Evolutionary conservation across 2,888 invertebrate genomes (phyloP).

Genomic region (Thereva nobilitata): DNA sequence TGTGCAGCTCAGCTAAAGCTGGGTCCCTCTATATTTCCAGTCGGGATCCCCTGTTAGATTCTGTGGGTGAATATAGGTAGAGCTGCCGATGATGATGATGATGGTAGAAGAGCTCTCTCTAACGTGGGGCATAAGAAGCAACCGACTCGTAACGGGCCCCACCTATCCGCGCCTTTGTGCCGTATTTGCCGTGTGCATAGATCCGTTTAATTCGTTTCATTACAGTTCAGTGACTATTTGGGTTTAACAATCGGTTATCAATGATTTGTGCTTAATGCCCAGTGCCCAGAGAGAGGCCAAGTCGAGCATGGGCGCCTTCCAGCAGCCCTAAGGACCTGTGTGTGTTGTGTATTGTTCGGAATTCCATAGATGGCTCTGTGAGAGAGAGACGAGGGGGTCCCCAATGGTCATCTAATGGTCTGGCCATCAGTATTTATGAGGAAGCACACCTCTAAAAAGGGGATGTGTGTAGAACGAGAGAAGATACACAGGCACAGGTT

Average conservation of each 20-base stretch:
- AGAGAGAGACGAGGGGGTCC: constrained; percentile 35
- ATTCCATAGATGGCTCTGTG: not conserved
- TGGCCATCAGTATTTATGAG: constrained; percentile 24
- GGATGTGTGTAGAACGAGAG: not conserved
- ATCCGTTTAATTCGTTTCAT: constrained; percentile 54
- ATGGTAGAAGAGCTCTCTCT: constrained; percentile 21
- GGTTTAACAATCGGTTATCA: constrained; percentile 54
- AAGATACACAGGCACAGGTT: no score
- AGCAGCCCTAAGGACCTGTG: not conserved
- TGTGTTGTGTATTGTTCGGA: constrained; percentile 29
- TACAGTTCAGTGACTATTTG: constrained; percentile 55
- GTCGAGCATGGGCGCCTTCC: constrained; percentile 39
- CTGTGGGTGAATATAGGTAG: no score
- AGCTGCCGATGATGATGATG: not conserved
- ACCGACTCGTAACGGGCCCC: constrained; percentile 37
- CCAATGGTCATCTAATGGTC: constrained; percentile 13
- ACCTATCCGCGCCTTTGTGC: constrained; percentile 34
- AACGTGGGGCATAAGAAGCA: constrained; percentile 28
- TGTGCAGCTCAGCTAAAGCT: not conserved
- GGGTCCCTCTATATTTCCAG: no score
- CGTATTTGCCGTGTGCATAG: constrained; percentile 43
- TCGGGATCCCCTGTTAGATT: no score
- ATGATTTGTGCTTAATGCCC: constrained; percentile 52
- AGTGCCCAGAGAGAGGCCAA: constrained; percentile 37
- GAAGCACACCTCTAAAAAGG: constrained; percentile 6